Evolutionary conservation across 1,140 invertebrate species (phyloP).

Genomic region (Nasonia longicornis): DNA sequence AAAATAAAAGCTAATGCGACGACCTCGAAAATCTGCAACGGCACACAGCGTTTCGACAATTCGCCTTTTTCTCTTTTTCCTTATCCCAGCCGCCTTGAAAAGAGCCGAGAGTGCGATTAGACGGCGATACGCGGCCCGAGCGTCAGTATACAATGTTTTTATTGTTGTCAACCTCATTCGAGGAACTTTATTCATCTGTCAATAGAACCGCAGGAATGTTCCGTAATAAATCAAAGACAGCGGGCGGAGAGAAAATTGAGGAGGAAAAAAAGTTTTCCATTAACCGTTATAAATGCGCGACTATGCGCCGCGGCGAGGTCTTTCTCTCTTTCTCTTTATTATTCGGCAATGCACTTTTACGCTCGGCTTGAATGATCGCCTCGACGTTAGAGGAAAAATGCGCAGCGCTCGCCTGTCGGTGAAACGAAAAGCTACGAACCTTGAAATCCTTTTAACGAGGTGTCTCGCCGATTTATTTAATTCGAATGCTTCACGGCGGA

Average conservation of each 20-base stretch:
- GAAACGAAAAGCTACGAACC: too few species aligned
- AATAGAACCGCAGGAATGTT: not conserved
- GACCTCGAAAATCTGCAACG: not conserved
- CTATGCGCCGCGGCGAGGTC: not conserved
- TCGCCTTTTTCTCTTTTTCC: too few species aligned
- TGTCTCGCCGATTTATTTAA: too few species aligned
- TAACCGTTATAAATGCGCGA: not conserved
- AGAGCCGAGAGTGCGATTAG: not conserved
- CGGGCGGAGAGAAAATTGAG: not conserved
- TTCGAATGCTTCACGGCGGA: too few species aligned
- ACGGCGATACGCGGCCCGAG: not conserved
- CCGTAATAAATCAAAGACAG: slow-evolving; percentile 14
- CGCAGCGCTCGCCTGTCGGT: too few species aligned
- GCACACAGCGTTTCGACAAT: not conserved
- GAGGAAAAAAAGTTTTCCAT: not conserved
- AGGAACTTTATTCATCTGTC: not conserved
- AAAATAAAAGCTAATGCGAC: not conserved
- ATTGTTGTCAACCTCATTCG: not conserved
- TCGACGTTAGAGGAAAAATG: not conserved
- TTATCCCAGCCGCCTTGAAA: too few species aligned
- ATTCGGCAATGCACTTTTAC: not conserved
- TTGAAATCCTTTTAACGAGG: too few species aligned
- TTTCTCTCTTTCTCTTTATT: not conserved
- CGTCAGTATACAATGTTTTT: not conserved
- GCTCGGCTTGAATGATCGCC: not conserved